Evolutionary conservation across 2,797 vertebrate genomes (phyloP).

Genomic region (Echeneis naucrates): DNA sequence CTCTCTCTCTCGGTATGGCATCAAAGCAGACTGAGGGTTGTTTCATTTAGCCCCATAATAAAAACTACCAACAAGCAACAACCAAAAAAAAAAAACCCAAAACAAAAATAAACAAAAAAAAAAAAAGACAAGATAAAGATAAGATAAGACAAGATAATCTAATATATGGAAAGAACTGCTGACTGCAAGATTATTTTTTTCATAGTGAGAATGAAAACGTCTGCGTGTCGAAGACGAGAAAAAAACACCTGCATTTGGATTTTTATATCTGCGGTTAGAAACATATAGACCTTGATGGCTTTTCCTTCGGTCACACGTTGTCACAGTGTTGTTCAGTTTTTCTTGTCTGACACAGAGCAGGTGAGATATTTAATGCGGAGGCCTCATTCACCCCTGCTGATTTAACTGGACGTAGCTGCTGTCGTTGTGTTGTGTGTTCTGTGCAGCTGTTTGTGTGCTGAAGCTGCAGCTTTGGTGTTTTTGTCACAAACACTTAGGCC

Average conservation of each 20-base stretch:
- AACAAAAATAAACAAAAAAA: neutral
- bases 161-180: neutral
- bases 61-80: neutral
- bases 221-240: neutral
- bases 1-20: no score
- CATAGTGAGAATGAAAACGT: neutral
- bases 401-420: no score
- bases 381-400: no score
- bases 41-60: neutral
- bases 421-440: no score
- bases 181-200: neutral
- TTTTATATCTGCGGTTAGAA: no score
- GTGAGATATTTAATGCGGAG: no score
- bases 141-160: neutral
- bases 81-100: neutral
- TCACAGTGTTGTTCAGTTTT: no score
- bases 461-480: constrained; percentile 1
- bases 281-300: no score
- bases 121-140: no score
- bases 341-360: no score
- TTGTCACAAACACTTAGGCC: constrained; percentile 2
- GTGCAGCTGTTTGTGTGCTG: neutral
- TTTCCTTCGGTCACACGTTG: no score
- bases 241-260: no score
- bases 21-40: neutral